Evolutionary conservation across 2,888 invertebrate genomes (phyloP).

Genomic region (Fragum sueziense): DNA sequence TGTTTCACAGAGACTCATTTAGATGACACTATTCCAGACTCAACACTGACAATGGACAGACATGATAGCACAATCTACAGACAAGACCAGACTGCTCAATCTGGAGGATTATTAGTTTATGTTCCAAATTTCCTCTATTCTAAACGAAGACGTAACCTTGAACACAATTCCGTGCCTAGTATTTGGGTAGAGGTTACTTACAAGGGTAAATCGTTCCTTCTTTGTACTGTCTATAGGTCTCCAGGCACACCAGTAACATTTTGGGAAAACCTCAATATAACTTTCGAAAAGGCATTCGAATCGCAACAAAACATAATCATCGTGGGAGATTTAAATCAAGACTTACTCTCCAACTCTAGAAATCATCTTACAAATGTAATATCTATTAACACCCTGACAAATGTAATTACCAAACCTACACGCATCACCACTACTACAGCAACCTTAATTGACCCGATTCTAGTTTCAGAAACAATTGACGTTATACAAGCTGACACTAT

Average conservation of each 20-base stretch:
- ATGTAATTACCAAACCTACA: neutral
- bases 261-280: neutral
- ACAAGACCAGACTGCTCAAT: neutral
- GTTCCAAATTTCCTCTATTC: neutral
- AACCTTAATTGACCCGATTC: constrained; percentile 15
- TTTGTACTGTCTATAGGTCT: neutral
- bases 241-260: neutral
- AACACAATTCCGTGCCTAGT: neutral
- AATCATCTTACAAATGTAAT: neutral
- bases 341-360: neutral
- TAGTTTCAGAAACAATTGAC: neutral
- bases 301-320: neutral
- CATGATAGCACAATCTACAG: neutral
- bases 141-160: neutral
- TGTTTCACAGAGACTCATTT: constrained; percentile 14
- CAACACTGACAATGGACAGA: neutral
- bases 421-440: neutral
- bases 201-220: neutral
- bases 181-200: constrained; percentile 13
- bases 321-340: constrained; percentile 7
- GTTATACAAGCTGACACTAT: neutral
- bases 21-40: neutral
- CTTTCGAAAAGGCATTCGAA: neutral
- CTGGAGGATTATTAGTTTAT: constrained; percentile 10
- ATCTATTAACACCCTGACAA: neutral